phyloP scores from a whole-genome alignment of 1,140 invertebrate genomes.

The Aphidius ervi region DNA sequence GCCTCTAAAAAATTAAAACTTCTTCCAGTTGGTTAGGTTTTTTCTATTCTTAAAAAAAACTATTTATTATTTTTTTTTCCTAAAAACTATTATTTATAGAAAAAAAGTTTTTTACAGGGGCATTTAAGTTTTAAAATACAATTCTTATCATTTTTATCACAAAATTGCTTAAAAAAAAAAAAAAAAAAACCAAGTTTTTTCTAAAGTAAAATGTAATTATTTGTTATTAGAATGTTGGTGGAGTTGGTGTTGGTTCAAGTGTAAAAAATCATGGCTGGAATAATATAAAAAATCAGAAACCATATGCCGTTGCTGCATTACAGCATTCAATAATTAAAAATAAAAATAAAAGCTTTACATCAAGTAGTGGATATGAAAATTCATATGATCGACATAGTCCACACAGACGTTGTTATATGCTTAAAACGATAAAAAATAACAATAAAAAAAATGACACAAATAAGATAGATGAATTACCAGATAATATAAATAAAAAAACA shows the following conservation, averaged over 20 bases:
- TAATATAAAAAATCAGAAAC: neutral
- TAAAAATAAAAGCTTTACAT: slow-evolving; percentile 26
- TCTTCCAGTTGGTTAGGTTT: too few species aligned
- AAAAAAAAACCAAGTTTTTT: neutral
- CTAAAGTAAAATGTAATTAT: too few species aligned
- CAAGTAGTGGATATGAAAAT: slow-evolving; percentile 41
- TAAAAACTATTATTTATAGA: neutral
- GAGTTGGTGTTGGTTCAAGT: neutral
- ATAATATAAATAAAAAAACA: neutral
- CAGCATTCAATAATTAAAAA: slow-evolving; percentile 12
- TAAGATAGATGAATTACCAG: neutral
- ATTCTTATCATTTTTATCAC: too few species aligned
- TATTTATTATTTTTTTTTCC: too few species aligned
- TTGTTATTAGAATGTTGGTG: neutral
- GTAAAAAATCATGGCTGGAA: slow-evolving; percentile 1
- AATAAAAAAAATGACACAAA: neutral
- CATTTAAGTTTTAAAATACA: too few species aligned
- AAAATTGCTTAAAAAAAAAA: neutral
- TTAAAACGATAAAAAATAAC: slow-evolving; percentile 26
- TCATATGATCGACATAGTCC: slow-evolving; percentile 35
- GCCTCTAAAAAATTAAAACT: too few species aligned
- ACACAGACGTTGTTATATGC: slow-evolving; percentile 38
- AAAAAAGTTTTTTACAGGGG: neutral
- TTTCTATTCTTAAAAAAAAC: too few species aligned
- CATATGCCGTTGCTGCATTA: neutral